A percentile compares a stretch with the other conserved stretches of the same genome.
These are phyloP conservation scores for Calliphora vomitoria DNA, from an alignment of 2,888 invertebrate genomes.

Conservation along the genomic window DNA sequence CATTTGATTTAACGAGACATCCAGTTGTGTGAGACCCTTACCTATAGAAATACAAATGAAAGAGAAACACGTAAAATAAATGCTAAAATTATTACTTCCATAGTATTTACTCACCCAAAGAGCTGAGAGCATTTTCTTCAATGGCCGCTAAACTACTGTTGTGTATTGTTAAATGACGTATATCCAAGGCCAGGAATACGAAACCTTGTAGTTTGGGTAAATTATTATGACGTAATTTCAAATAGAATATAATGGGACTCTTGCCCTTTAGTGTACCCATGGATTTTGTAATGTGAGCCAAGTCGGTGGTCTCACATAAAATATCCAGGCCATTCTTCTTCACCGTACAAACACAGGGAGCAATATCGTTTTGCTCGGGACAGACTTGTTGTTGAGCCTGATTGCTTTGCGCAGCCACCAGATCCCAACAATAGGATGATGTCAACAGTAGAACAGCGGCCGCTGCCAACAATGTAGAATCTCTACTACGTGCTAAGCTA, in stretches of 20 bases:
- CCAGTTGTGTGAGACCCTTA: constrained; percentile 93
- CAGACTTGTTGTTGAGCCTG: constrained; percentile 88
- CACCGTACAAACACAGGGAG: constrained; percentile 93
- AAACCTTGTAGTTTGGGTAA: constrained; percentile 93
- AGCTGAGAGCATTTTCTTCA: constrained; percentile 94
- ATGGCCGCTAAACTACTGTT: constrained; percentile 95
- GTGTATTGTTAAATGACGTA: constrained; percentile 94
- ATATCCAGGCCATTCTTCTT: constrained; percentile 96
- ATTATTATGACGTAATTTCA: constrained; percentile 94
- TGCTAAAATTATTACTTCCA: not conserved
- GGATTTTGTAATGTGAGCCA: constrained; percentile 90
- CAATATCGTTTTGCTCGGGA: constrained; percentile 90
- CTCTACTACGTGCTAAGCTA: constrained; percentile 50
- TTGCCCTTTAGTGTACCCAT: constrained; percentile 93
- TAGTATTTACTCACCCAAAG: constrained; percentile 88
- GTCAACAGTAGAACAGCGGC: constrained; percentile 58
- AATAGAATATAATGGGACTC: constrained; percentile 93
- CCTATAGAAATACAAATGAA: constrained; percentile 85
- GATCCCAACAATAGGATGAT: constrained; percentile 57
- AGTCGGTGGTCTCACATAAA: constrained; percentile 94
- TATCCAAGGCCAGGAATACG: constrained; percentile 94
- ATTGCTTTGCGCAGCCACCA: constrained; percentile 71
- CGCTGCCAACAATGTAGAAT: constrained; percentile 38
- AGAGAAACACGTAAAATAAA: not conserved
- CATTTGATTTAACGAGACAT: constrained; percentile 94